phyloP scores from a whole-genome alignment of 2,888 invertebrate genomes.

The Zelleria hepariella region DNA sequence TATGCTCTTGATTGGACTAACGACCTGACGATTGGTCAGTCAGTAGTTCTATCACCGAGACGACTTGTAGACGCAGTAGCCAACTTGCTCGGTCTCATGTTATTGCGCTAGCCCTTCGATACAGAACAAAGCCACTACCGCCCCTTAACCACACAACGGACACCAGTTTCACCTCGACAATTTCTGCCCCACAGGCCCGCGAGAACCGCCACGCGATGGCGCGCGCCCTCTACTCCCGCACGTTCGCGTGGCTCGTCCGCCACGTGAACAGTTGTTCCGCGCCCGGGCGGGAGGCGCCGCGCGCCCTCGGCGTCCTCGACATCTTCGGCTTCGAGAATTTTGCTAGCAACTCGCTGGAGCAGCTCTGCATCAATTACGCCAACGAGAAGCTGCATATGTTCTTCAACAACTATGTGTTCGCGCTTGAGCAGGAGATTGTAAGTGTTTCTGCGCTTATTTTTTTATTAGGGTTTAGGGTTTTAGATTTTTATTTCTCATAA shows the following conservation, averaged over 20 bases:
- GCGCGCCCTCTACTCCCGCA: slow-evolving; percentile 89
- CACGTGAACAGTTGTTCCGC: slow-evolving; percentile 94
- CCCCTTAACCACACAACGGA: too few species aligned
- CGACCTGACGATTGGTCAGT: too few species aligned
- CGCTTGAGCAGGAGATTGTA: slow-evolving; percentile 93
- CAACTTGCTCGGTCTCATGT: too few species aligned
- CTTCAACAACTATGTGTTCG: slow-evolving; percentile 97
- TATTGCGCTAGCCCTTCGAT: not conserved
- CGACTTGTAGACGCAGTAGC: not conserved
- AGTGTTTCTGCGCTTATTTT: slow-evolving; percentile 44
- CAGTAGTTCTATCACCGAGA: not conserved
- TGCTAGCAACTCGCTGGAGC: slow-evolving; percentile 90
- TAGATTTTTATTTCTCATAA: too few species aligned
- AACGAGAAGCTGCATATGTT: slow-evolving; percentile 96
- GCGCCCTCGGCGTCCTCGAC: slow-evolving; percentile 80
- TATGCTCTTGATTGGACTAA: too few species aligned
- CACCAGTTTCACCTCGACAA: too few species aligned
- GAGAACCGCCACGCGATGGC: slow-evolving; percentile 96
- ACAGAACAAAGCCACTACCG: not conserved
- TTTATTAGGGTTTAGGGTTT: too few species aligned
- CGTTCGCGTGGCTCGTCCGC: slow-evolving; percentile 93
- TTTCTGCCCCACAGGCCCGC: slow-evolving; percentile 77
- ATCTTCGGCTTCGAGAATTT: slow-evolving; percentile 97
- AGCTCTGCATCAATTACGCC: slow-evolving; percentile 94
- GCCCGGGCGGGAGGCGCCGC: slow-evolving; percentile 83